Evolutionary conservation across 2,888 invertebrate species (phyloP).

Genomic region (Eupithecia inturbata): DNA sequence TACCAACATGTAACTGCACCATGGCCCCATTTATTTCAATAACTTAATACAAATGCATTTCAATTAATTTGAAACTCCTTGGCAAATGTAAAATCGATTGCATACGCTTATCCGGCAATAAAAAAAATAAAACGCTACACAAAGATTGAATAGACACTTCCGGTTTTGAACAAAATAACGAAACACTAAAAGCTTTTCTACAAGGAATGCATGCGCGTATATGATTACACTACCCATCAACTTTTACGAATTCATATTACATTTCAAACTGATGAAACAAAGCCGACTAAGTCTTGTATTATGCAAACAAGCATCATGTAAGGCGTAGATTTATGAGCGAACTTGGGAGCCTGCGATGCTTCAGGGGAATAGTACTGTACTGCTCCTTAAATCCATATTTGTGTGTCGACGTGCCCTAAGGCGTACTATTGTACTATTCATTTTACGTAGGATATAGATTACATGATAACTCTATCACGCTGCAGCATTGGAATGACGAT

Average conservation of each 20-base stretch:
- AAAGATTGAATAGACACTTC: neutral
- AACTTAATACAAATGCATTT: neutral
- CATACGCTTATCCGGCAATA: neutral
- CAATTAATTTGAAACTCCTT: neutral
- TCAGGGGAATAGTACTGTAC: conserved; percentile 68
- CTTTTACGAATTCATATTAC: conserved; percentile 23
- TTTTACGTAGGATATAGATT: neutral
- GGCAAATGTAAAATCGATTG: neutral
- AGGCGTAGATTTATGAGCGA: conserved; percentile 82
- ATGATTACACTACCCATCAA: conserved; percentile 8
- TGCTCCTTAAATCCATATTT: conserved; percentile 79
- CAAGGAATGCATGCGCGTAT: neutral
- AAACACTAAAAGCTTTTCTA: neutral
- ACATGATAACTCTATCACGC: neutral
- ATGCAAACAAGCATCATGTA: conserved; percentile 84
- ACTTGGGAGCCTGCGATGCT: conserved; percentile 75
- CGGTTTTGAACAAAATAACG: neutral
- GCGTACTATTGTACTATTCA: conserved; percentile 16
- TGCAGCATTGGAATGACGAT: neutral
- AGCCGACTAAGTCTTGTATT: conserved; percentile 81
- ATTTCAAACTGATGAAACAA: conserved; percentile 75
- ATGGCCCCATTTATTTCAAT: no score
- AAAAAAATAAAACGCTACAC: neutral
- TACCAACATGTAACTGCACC: neutral
- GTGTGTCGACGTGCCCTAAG: conserved; percentile 50